Conservation (phyloP, 2,888 invertebrate genomes). For the Lasioglossum marginatum region DNA sequence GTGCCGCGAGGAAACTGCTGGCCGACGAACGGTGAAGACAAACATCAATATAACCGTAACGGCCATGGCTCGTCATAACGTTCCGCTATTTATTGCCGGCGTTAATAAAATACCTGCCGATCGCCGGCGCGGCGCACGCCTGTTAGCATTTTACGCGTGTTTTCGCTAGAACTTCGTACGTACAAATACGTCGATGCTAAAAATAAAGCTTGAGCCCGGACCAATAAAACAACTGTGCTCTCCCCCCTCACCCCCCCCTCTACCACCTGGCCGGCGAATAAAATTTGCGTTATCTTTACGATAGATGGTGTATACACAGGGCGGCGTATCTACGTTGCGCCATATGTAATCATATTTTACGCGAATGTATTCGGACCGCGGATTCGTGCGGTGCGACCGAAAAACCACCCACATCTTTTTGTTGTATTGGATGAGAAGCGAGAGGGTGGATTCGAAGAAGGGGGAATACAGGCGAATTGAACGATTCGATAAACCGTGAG, state of each 20-base stretch:
- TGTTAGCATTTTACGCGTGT: conserved; percentile 7
- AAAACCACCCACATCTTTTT: conserved; percentile 23
- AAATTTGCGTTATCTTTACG: conserved; percentile 41
- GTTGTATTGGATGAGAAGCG: conserved; percentile 9
- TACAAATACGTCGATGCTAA: background rate
- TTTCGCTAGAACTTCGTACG: background rate
- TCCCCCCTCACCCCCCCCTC: fast-evolving
- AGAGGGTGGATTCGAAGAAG: background rate
- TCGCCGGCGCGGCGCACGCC: background rate
- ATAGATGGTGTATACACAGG: background rate
- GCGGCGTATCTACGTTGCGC: background rate
- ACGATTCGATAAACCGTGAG: conserved; percentile 37
- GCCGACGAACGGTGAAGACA: conserved; percentile 4
- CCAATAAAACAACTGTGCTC: conserved; percentile 26
- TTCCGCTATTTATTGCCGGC: conserved; percentile 7
- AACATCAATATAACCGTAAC: conserved; percentile 21
- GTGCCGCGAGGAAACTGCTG: background rate
- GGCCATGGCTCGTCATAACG: conserved; percentile 14
- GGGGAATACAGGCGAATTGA: background rate
- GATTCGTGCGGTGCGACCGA: background rate
- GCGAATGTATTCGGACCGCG: background rate
- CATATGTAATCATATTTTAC: conserved; percentile 19
- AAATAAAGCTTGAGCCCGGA: background rate
- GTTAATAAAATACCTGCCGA: conserved; percentile 22
- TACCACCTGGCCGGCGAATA: background rate